Percentiles rank a stretch among this genome's conserved stretches.
Evolutionary conservation across 1,140 invertebrate species (phyloP).

Genomic region (Latrodectus geometricus): DNA sequence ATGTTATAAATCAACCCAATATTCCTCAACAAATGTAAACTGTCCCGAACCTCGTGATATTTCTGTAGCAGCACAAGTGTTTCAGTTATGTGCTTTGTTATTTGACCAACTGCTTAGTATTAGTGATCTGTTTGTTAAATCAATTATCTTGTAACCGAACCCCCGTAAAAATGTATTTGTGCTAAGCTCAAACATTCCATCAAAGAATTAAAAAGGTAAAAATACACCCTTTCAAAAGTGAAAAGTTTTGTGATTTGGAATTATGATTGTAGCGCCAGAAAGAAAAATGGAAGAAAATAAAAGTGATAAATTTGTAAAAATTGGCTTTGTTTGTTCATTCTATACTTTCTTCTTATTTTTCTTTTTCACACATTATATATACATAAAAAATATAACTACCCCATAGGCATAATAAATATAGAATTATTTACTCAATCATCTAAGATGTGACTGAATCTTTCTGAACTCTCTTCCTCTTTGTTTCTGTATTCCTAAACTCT

Average conservation of each 20-base stretch:
- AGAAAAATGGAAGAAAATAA: slow-evolving; percentile 61
- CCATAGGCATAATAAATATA: too few relatives aligned
- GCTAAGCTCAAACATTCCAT: slow-evolving; percentile 57
- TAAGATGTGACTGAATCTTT: too few relatives aligned
- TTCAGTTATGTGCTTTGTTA: slow-evolving; percentile 57
- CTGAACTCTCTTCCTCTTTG: too few relatives aligned
- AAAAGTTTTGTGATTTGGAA: slow-evolving; percentile 58
- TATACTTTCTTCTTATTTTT: too few relatives aligned
- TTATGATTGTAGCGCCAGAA: slow-evolving; percentile 61
- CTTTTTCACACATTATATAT: too few relatives aligned
- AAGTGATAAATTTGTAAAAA: slow-evolving; percentile 61
- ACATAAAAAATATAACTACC: too few relatives aligned
- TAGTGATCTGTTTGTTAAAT: slow-evolving; percentile 44
- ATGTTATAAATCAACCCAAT: slow-evolving; percentile 42
- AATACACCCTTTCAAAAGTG: slow-evolving; percentile 28
- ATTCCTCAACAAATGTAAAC: slow-evolving; percentile 19
- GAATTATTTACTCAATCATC: too few relatives aligned
- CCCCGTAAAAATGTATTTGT: slow-evolving; percentile 48
- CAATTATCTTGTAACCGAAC: slow-evolving; percentile 43
- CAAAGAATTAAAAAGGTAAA: slow-evolving; percentile 33
- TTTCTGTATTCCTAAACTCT: too few relatives aligned
- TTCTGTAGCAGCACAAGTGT: slow-evolving; percentile 42
- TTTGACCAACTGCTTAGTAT: slow-evolving; percentile 38
- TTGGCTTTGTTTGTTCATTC: slow-evolving; percentile 9
- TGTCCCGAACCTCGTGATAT: slow-evolving; percentile 31